Conservation (phyloP, 2,797 vertebrate species). For the Oreortyx pictus region DNA sequence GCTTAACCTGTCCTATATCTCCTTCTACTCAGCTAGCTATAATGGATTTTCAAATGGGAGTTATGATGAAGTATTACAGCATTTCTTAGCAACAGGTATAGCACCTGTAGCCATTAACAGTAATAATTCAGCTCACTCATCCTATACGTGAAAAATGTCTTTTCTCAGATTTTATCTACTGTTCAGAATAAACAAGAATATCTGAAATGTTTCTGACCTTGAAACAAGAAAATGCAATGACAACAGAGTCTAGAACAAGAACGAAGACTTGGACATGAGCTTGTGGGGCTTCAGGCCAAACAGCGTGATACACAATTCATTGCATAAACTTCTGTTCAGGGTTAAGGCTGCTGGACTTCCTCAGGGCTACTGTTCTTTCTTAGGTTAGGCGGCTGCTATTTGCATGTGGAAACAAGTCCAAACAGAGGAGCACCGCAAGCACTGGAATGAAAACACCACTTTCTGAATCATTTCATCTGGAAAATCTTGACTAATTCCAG, state of each 20-base stretch:
- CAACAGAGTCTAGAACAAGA: background rate
- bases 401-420: background rate
- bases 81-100: constrained; percentile 25
- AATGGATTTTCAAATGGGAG: constrained; percentile 32
- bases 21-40: background rate
- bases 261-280: background rate
- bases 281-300: background rate
- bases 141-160: background rate
- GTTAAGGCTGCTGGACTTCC: background rate
- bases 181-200: constrained; percentile 2
- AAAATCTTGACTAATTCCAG: constrained; percentile 11
- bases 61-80: background rate
- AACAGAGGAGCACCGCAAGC: background rate
- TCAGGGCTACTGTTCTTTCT: background rate
- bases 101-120: constrained; percentile 37
- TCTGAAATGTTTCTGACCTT: constrained; percentile 1
- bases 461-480: background rate
- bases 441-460: background rate
- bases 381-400: background rate
- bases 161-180: background rate
- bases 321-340: background rate
- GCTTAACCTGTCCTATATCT: background rate
- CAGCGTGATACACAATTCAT: background rate
- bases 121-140: constrained; percentile 47
- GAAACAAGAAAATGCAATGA: background rate